Evolutionary conservation across 1,140 invertebrate species (phyloP).

Genomic region (Trialeurodes vaporariorum): DNA sequence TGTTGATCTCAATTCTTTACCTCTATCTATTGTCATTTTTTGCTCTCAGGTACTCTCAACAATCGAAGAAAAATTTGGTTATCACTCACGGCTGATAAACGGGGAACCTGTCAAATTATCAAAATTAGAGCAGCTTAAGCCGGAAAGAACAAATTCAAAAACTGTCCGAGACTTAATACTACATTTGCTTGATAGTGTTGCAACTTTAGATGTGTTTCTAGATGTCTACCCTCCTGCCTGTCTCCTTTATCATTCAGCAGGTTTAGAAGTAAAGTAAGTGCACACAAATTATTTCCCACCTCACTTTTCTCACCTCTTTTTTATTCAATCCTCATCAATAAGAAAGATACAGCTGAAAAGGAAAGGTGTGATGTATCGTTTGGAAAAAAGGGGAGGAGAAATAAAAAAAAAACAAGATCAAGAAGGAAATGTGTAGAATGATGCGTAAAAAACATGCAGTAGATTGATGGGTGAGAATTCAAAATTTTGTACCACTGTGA

Average conservation of each 20-base stretch:
- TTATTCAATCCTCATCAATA: no score
- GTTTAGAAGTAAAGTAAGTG: not conserved
- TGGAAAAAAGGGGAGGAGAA: no score
- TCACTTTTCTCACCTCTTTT: no score
- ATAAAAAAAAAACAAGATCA: no score
- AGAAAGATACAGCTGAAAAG: no score
- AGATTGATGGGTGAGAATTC: no score
- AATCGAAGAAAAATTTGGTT: not conserved
- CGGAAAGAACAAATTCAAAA: not conserved
- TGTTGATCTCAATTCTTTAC: no score
- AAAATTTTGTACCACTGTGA: no score
- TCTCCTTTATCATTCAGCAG: not conserved
- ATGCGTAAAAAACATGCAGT: no score
- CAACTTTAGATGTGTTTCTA: not conserved
- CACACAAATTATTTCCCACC: not conserved
- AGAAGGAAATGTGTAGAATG: no score
- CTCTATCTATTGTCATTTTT: no score
- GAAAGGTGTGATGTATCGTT: no score
- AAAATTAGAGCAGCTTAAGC: not conserved
- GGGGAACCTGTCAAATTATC: not conserved
- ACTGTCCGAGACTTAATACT: not conserved
- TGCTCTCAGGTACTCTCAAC: not conserved
- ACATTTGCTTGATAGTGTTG: not conserved
- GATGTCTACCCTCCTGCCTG: not conserved
- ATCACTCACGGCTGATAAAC: not conserved